These are phyloP conservation scores for Heliopora coerulea DNA, from an alignment of 92 coral and sea anemone species.

Conservation along the genomic window DNA sequence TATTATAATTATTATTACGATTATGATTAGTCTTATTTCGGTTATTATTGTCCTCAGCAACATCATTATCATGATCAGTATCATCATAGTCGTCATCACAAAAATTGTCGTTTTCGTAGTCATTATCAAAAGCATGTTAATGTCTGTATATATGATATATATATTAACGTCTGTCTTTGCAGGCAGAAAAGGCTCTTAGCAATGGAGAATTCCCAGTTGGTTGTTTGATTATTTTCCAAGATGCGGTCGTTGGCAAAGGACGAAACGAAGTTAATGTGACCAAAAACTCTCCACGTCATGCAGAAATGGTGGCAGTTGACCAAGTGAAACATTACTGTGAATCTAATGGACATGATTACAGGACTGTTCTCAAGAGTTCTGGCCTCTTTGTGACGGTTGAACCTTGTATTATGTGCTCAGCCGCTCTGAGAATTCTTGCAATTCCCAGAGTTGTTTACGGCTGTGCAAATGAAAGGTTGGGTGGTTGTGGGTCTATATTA, in stretches of 20 bases:
- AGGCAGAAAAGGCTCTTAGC: constrained; percentile 77
- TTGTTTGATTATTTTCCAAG: constrained; percentile 70
- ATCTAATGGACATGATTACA: constrained; percentile 43
- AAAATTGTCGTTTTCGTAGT: too few relatives aligned
- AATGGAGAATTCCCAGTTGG: constrained; percentile 96
- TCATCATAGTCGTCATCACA: too few relatives aligned
- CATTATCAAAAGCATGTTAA: too few relatives aligned
- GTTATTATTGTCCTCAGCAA: too few relatives aligned
- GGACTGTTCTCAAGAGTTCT: constrained; percentile 57
- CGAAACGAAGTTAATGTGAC: constrained; percentile 87
- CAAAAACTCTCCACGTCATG: constrained; percentile 95
- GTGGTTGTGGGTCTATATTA: constrained; percentile 96
- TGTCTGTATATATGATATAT: too few relatives aligned
- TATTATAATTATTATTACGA: too few relatives aligned
- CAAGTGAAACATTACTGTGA: constrained; percentile 76
- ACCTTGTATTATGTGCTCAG: constrained; percentile 97
- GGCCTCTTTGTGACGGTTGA: constrained; percentile 86
- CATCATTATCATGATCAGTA: too few relatives aligned
- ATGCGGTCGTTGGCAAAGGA: constrained; percentile 74
- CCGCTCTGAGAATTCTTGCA: constrained; percentile 68
- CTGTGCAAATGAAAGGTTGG: constrained; percentile 92
- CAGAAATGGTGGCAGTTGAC: constrained; percentile 88
- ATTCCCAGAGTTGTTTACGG: constrained; percentile 85
- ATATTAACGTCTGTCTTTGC: too few relatives aligned
- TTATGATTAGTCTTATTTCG: too few relatives aligned